These are phyloP conservation scores for Mechanitis messenoides DNA, from an alignment of 2,888 invertebrate genomes.

Conservation along the genomic window DNA sequence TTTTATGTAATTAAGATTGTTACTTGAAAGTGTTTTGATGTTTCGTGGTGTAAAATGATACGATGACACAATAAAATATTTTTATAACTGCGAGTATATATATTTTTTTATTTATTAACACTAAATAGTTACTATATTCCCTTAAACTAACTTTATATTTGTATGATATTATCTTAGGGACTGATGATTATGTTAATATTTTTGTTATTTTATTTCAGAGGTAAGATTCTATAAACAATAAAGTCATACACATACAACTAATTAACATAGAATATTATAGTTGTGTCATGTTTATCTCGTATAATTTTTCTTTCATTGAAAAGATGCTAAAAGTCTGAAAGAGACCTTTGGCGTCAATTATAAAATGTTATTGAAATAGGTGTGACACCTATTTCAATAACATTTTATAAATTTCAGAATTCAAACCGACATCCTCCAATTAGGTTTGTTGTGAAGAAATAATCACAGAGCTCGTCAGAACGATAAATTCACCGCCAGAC, in stretches of 20 bases:
- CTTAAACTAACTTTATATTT: no score
- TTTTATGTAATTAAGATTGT: conserved; percentile 4
- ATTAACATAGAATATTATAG: no score
- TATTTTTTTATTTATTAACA: not conserved
- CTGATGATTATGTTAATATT: no score
- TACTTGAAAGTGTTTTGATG: conserved; percentile 4
- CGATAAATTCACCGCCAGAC: conserved; percentile 62
- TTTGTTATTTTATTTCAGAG: no score
- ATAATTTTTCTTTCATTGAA: not conserved
- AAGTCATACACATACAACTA: no score
- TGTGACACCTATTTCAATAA: conserved; percentile 11
- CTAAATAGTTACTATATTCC: no score
- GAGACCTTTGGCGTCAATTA: no score
- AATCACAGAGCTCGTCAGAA: conserved; percentile 38
- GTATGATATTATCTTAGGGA: no score
- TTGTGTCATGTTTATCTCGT: no score
- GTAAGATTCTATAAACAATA: no score
- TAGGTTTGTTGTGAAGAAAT: conserved; percentile 33
- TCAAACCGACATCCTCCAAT: conserved; percentile 31
- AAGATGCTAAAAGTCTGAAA: not conserved
- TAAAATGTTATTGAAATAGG: not conserved
- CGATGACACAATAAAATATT: not conserved
- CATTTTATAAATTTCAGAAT: conserved; percentile 22
- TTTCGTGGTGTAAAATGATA: not conserved
- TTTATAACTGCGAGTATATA: not conserved